phyloP scores from a whole-genome alignment of 53 echinoderm and acorn worm genomes.

The Zoroaster sp. region DNA sequence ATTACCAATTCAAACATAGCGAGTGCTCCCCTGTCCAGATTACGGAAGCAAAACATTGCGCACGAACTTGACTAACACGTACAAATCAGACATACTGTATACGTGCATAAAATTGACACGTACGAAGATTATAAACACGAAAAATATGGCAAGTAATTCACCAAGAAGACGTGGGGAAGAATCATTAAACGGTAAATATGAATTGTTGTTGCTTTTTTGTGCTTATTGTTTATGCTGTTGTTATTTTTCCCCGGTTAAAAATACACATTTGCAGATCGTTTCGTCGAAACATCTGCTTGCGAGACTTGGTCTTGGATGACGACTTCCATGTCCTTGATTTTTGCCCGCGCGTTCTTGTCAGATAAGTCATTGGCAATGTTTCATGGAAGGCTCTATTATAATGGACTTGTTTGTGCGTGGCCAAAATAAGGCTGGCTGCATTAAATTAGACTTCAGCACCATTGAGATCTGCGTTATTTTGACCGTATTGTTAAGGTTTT shows the following conservation, averaged over 20 bases:
- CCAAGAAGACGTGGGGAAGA: constrained; percentile 35
- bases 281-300: background rate
- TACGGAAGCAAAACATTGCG: constrained; percentile 74
- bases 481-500: too few relatives aligned
- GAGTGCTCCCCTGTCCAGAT: constrained; percentile 2
- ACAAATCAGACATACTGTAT: background rate
- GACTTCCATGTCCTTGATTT: too few relatives aligned
- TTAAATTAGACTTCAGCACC: too few relatives aligned
- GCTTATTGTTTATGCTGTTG: background rate
- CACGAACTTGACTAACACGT: background rate
- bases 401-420: too few relatives aligned
- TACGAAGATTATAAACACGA: background rate
- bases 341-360: too few relatives aligned
- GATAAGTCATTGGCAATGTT: too few relatives aligned
- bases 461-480: too few relatives aligned
- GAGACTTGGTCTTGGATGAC: too few relatives aligned
- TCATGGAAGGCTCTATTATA: too few relatives aligned
- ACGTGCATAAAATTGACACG: background rate
- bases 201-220: background rate
- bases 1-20: background rate
- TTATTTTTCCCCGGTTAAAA: background rate
- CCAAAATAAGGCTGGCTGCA: too few relatives aligned
- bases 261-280: background rate
- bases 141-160: constrained; percentile 48
- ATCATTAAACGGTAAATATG: constrained; percentile 17